Conservation (phyloP, 2,797 vertebrate genomes). For the Nothura maculosa region DNA sequence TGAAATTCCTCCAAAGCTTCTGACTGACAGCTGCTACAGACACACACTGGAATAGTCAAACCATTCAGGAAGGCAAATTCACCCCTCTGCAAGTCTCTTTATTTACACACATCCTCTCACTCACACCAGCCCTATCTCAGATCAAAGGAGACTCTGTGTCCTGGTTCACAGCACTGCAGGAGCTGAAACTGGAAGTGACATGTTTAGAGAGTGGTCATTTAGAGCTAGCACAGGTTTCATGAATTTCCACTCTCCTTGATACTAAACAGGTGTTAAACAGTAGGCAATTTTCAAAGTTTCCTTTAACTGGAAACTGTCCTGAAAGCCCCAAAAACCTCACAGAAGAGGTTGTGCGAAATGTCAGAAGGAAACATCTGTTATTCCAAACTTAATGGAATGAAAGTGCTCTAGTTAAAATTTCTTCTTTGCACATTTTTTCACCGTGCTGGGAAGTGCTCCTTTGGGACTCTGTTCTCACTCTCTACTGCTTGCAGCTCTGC, state of each 20-base stretch:
- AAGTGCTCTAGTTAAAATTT: background rate
- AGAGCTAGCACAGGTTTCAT: background rate
- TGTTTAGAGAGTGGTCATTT: background rate
- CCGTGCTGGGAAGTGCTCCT: background rate
- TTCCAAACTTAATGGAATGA: background rate
- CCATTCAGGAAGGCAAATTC: background rate
- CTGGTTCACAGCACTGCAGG: background rate
- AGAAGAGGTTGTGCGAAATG: conserved; percentile 41
- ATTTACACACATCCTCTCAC: background rate
- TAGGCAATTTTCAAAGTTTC: conserved; percentile 44
- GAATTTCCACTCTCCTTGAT: background rate
- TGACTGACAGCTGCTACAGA: background rate
- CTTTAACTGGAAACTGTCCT: conserved; percentile 37
- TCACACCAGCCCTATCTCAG: background rate
- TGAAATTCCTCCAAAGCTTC: background rate
- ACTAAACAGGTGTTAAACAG: conserved; percentile 60
- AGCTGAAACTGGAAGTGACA: conserved; percentile 12
- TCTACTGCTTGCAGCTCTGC: background rate
- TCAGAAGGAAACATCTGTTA: conserved; percentile 64
- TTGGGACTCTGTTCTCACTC: background rate
- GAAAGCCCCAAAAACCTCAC: conserved; percentile 52
- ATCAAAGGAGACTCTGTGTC: background rate
- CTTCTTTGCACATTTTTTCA: background rate
- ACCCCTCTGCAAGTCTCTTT: background rate
- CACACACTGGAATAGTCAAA: background rate